Conservation (phyloP, 2,888 invertebrate genomes). For the Cancer borealis region DNA sequence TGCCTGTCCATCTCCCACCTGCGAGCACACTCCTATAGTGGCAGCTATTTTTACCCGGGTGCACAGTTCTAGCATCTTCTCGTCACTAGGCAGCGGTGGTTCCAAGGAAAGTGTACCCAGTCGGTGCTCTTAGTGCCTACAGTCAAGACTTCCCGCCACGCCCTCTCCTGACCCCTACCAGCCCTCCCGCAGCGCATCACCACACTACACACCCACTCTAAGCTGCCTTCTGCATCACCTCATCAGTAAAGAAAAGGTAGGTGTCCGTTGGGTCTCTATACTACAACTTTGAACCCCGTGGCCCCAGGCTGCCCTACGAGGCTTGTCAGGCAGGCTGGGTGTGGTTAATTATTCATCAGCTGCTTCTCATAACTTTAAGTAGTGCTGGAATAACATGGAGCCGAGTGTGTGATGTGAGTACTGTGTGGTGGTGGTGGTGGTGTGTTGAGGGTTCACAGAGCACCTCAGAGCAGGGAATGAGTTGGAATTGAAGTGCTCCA, state of each 20-base stretch:
- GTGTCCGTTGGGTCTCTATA: neutral
- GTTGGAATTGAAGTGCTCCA: neutral
- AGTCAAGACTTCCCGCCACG: constrained; percentile 12
- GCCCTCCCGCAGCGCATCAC: neutral
- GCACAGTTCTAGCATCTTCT: neutral
- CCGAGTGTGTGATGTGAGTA: too few relatives aligned
- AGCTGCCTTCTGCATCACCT: neutral
- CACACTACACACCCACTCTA: neutral
- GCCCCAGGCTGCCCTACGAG: too few relatives aligned
- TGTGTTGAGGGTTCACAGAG: neutral
- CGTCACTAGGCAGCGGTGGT: neutral
- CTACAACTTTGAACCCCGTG: neutral
- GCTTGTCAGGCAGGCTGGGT: neutral
- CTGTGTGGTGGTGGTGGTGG: too few relatives aligned
- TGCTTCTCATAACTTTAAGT: neutral
- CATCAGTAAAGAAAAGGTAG: neutral
- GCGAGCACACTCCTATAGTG: constrained; percentile 4
- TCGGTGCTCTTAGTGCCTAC: constrained; percentile 15
- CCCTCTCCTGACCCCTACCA: neutral
- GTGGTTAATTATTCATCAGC: neutral
- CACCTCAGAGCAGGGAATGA: neutral
- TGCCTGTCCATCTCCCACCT: constrained; percentile 24
- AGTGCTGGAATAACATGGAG: too few relatives aligned
- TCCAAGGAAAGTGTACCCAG: neutral
- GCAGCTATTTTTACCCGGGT: neutral